Conservation (phyloP, 2,113 vertebrate species). For the Pituophis catenifer region DNA sequence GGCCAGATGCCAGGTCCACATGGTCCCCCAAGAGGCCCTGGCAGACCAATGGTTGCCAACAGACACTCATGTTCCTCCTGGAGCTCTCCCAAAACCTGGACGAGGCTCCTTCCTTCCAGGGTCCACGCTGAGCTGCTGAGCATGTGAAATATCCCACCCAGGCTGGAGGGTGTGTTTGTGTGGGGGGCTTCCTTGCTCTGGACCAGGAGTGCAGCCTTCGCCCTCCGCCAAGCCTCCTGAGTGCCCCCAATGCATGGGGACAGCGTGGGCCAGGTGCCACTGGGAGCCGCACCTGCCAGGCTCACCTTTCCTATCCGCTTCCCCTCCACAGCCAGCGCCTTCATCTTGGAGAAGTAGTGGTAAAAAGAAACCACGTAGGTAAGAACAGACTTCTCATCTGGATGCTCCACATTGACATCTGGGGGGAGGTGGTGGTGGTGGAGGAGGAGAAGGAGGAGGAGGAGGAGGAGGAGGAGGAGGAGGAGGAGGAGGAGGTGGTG, state of each 20-base stretch:
- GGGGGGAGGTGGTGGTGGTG: neutral
- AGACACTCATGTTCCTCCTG: neutral
- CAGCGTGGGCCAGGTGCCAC: neutral
- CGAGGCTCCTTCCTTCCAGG: neutral
- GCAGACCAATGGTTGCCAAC: neutral
- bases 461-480: neutral
- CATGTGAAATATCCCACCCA: neutral
- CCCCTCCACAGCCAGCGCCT: slow-evolving; percentile 93
- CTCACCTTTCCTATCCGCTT: slow-evolving; percentile 93
- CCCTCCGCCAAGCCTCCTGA: neutral
- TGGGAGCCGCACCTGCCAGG: neutral
- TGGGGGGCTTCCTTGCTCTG: neutral
- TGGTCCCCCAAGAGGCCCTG: neutral
- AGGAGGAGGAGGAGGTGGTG: neutral
- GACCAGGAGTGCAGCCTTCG: neutral
- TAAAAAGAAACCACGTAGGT: slow-evolving; percentile 96
- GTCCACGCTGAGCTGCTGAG: neutral
- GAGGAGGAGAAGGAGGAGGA: neutral
- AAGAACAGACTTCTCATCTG: slow-evolving; percentile 96
- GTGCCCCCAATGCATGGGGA: neutral
- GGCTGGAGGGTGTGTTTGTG: neutral
- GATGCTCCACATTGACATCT: slow-evolving; percentile 96
- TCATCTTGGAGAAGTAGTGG: slow-evolving; percentile 99
- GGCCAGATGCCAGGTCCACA: neutral
- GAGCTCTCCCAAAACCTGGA: neutral